Percentiles rank a stretch among this genome's conserved stretches.
These are phyloP conservation scores for Temnothorax ravouxi DNA, from an alignment of 2,888 invertebrate genomes.

Conservation along the genomic window DNA sequence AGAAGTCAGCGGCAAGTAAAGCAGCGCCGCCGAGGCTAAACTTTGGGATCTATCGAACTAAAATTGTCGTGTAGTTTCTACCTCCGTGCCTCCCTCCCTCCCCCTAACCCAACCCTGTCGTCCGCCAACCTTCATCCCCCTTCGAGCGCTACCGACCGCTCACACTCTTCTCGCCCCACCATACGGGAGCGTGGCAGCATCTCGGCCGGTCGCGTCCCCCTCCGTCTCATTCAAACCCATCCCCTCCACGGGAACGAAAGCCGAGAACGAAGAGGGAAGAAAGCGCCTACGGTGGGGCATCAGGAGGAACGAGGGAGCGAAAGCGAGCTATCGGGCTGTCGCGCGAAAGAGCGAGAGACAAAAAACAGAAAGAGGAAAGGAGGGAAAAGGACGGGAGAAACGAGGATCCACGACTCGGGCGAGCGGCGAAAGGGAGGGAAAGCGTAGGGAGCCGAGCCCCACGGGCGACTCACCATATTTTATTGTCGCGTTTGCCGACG, in stretches of 20 bases:
- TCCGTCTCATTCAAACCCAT: slow-evolving; percentile 67
- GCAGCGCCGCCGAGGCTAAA: slow-evolving; percentile 85
- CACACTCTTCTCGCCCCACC: slow-evolving; percentile 56
- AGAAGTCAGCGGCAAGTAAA: slow-evolving; percentile 85
- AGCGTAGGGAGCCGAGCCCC: slow-evolving; percentile 75
- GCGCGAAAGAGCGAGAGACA: slow-evolving; percentile 63
- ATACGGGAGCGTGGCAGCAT: slow-evolving; percentile 69
- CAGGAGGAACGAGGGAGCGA: slow-evolving; percentile 64
- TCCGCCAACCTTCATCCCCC: slow-evolving; percentile 59
- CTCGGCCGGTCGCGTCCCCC: slow-evolving; percentile 76
- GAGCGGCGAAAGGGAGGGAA: slow-evolving; percentile 65
- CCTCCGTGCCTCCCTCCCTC: slow-evolving; percentile 71
- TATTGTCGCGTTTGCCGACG: slow-evolving; percentile 85
- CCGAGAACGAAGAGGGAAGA: slow-evolving; percentile 80
- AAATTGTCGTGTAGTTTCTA: slow-evolving; percentile 85
- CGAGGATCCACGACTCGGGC: slow-evolving; percentile 38
- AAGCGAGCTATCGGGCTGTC: slow-evolving; percentile 61
- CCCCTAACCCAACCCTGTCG: slow-evolving; percentile 61
- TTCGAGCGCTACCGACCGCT: slow-evolving; percentile 63
- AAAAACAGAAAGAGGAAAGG: slow-evolving; percentile 72
- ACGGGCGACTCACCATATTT: slow-evolving; percentile 83
- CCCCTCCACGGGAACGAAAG: slow-evolving; percentile 74
- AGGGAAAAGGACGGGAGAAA: slow-evolving; percentile 69
- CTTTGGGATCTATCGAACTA: slow-evolving; percentile 86
- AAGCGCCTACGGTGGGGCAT: slow-evolving; percentile 76